A percentile compares a stretch with the other conserved stretches of the same genome.
phyloP scores from a whole-genome alignment of 2,797 vertebrate genomes.

The Phyllotis vaccarum region DNA sequence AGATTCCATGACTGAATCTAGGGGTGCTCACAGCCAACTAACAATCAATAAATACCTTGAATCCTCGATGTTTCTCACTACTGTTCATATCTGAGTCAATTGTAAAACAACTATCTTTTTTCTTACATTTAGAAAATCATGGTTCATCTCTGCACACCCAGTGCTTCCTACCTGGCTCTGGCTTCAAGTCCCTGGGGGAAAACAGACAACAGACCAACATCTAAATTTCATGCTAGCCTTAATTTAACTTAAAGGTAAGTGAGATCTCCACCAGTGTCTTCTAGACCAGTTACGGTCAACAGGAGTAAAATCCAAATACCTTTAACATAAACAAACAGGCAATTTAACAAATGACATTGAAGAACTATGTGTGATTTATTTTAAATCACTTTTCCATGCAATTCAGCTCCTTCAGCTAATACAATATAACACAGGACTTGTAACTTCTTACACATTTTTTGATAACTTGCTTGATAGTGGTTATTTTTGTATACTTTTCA shows the following conservation, averaged over 20 bases:
- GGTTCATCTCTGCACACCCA: conserved; percentile 19
- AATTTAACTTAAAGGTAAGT: conserved; percentile 19
- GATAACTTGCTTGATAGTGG: background rate
- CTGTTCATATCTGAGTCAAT: background rate
- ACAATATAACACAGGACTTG: conserved; percentile 4
- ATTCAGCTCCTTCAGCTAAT: conserved; percentile 9
- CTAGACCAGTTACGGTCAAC: conserved; percentile 9
- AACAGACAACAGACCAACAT: background rate
- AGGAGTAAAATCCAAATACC: conserved; percentile 45
- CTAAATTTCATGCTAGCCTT: conserved; percentile 45
- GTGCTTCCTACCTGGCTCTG: background rate
- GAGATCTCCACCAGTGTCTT: background rate
- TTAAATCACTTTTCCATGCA: conserved; percentile 18
- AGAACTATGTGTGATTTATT: background rate
- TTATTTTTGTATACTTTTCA: conserved; percentile 38
- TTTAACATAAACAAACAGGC: conserved; percentile 42
- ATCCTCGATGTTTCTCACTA: conserved; percentile 24
- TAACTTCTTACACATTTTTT: conserved; percentile 17
- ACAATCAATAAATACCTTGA: background rate
- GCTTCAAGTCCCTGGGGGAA: background rate
- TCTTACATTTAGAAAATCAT: background rate
- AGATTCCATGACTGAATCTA: background rate
- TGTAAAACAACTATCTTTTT: conserved; percentile 53
- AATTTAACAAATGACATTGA: conserved; percentile 35
- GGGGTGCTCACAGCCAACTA: background rate